Evolutionary conservation across 2,113 vertebrate species (phyloP).

Genomic region (Eubucco bourcierii): DNA sequence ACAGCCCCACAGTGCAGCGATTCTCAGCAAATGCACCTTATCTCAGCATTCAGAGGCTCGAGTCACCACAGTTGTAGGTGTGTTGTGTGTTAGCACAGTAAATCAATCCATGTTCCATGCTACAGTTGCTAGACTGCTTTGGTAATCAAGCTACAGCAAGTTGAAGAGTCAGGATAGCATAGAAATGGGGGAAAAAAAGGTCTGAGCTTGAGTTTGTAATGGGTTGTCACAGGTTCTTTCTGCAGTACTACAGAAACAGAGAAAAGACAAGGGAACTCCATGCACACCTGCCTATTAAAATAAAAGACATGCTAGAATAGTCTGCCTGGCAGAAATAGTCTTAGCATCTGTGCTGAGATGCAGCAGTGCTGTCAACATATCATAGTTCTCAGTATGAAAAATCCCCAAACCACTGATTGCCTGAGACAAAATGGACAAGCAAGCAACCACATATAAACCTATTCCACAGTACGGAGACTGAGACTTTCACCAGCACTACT

Average conservation of each 20-base stretch:
- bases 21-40: neutral
- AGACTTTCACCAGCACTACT: neutral
- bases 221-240: neutral
- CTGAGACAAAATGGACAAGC: neutral
- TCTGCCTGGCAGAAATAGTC: neutral
- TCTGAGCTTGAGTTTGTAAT: neutral
- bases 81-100: neutral
- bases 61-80: neutral
- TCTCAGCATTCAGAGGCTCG: neutral
- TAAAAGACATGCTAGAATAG: neutral
- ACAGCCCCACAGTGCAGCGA: neutral
- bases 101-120: neutral
- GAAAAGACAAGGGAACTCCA: neutral
- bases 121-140: neutral
- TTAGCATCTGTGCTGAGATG: neutral
- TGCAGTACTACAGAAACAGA: neutral
- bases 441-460: neutral
- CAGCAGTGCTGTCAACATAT: neutral
- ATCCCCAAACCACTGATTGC: neutral
- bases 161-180: neutral
- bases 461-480: accelerated
- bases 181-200: neutral
- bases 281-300: neutral
- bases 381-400: neutral
- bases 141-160: neutral